Base-by-base conservation (phyloP, 1,140 invertebrate genomes). In the Odontomachus brunneus region DNA sequence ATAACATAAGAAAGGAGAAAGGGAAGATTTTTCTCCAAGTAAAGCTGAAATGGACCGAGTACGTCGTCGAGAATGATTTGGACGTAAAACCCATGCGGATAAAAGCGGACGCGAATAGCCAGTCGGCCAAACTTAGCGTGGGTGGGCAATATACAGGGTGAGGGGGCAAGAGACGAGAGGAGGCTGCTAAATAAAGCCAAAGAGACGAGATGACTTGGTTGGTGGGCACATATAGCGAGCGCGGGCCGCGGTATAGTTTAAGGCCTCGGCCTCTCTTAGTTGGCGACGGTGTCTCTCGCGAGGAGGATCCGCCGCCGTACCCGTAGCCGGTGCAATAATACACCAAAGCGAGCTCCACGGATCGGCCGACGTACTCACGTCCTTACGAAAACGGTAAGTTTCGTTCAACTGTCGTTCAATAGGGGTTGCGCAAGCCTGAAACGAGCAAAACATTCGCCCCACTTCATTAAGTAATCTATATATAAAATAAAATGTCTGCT, bases 231-330 rank as follows among this genome's bases (percentile, higher is more conserved):
- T 71, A 81, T 67, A 67, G 55, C 60, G n/a, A n/a, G 12, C 62
- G 44, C 49, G 38, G 14, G 29, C 38, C 38, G 57, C 19, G 26
- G 33, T 26, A 26, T 81, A 86, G 84, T 85, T 86, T 83, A 74
- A 67, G 86, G 19, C 15, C 60, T 53, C 60, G 44, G 73, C 3
- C 29, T 66, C 83, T 83, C 87, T 89, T 91, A 91, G 92, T 92
- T 90, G 90, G 91, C 90, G 91, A 92, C 92, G 91, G 92, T 92
- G 90, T 92, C 91, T 92, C 92, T 92, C 90, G 83, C 89, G 89
- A 89, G 89, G 89, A 89, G 87, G 90, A 89, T 57, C 87, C 78
- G 71, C 81, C 82, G 49, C 78, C 83, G 49, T 33, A 33, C 29
- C 53, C 26, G 14, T 24, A 33, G 19, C 59, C n/a, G 51, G 62